phyloP scores from a whole-genome alignment of 2,113 vertebrate genomes.

The Passerina amoena region DNA sequence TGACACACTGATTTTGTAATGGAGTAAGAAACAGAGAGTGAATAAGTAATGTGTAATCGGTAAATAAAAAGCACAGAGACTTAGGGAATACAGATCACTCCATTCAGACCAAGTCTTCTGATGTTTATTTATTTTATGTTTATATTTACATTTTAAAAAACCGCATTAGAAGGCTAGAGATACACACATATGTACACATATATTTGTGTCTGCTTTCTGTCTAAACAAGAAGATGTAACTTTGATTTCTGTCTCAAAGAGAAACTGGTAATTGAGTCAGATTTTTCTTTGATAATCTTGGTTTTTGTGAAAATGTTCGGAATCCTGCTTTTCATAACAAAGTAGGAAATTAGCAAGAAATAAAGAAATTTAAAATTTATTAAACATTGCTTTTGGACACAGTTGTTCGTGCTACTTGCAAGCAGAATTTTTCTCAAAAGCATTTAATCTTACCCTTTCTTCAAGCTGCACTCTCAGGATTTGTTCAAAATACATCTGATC shows the following conservation, averaged over 20 bases:
- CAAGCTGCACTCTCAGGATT: neutral
- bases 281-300: neutral
- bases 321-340: neutral
- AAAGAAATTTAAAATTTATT: neutral
- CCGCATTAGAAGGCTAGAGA: neutral
- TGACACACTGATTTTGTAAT: conserved; percentile 42
- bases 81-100: conserved; percentile 28
- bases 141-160: neutral
- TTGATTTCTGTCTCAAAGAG: neutral
- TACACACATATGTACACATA: neutral
- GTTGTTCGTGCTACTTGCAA: neutral
- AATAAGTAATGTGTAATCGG: neutral
- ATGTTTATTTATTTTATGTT: neutral
- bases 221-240: neutral
- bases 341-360: neutral
- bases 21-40: neutral
- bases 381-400: neutral
- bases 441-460: neutral
- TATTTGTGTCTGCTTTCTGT: neutral
- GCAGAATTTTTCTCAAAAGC: neutral
- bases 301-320: neutral
- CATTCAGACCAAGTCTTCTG: neutral
- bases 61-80: conserved; percentile 46
- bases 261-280: neutral
- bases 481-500: neutral